Percentiles rank a stretch among this genome's conserved stretches.
Conservation (phyloP, 2,113 vertebrate genomes). For the Stigmatopora argus region DNA sequence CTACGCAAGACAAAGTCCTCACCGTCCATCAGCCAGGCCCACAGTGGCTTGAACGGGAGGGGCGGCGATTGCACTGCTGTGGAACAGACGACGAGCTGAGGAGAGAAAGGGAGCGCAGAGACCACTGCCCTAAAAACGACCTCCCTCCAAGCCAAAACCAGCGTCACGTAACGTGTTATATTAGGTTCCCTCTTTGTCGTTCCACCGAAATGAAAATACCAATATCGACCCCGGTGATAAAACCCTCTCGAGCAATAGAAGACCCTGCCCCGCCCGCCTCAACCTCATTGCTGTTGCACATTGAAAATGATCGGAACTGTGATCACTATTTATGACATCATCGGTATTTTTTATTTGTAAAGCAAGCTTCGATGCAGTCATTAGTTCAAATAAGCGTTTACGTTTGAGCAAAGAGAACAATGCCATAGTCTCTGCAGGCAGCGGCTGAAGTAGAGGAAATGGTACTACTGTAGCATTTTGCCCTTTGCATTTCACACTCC, state of each 20-base stretch:
- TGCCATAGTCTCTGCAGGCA: constrained; percentile 11
- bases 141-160: constrained; percentile 23
- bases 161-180: constrained; percentile 12
- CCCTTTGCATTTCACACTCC: constrained; percentile 17
- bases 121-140: constrained; percentile 18
- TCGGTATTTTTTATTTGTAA: constrained; percentile 53
- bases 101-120: constrained; percentile 19
- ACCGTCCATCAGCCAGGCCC: constrained; percentile 86
- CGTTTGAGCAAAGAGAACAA: constrained; percentile 25
- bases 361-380: constrained; percentile 16
- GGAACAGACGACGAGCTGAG: constrained; percentile 77
- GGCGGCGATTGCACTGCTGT: constrained; percentile 54
- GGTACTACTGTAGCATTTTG: constrained; percentile 62
- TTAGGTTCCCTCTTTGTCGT: constrained; percentile 18
- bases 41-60: constrained; percentile 73
- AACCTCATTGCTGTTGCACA: constrained; percentile 51
- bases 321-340: constrained; percentile 45
- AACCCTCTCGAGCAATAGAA: constrained; percentile 53
- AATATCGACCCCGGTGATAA: constrained; percentile 28
- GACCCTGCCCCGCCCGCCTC: constrained; percentile 15
- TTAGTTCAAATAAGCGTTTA: constrained; percentile 27
- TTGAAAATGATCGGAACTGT: constrained; percentile 41
- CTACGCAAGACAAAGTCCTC: constrained; percentile 92
- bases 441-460: constrained; percentile 21
- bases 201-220: constrained; percentile 2